phyloP scores from a whole-genome alignment of 2,888 invertebrate species.

The Melinaea marsaeus region DNA sequence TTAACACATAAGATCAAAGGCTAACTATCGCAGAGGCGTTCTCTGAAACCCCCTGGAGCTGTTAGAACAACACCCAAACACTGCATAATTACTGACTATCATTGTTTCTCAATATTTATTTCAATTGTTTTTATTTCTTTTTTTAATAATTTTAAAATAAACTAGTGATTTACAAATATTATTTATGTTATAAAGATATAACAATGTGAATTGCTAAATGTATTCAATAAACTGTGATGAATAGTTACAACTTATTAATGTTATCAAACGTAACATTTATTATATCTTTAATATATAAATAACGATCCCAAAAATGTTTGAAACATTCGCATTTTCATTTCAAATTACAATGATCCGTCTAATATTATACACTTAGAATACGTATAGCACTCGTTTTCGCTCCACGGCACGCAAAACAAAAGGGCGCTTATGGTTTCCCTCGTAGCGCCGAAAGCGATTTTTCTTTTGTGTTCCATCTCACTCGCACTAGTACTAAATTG shows the following conservation, averaged over 20 bases:
- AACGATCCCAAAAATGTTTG: neutral
- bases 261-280: neutral
- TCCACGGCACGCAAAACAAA: conserved; percentile 71
- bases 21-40: conserved; percentile 39
- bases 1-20: conserved; percentile 51
- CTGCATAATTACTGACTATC: neutral
- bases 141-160: neutral
- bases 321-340: conserved; percentile 47
- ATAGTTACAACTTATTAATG: too few species aligned
- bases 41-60: conserved; percentile 6
- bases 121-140: neutral
- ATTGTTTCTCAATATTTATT: neutral
- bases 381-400: conserved; percentile 53
- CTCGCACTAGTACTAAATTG: conserved; percentile 36
- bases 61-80: conserved; percentile 2
- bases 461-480: conserved; percentile 50
- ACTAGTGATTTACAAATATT: neutral
- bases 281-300: neutral
- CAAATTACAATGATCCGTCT: conserved; percentile 53
- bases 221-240: too few species aligned
- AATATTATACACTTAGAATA: conserved; percentile 42
- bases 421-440: conserved; percentile 72
- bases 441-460: conserved; percentile 65
- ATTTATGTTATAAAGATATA: too few species aligned
- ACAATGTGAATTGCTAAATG: too few species aligned